phyloP scores from a whole-genome alignment of 2,888 invertebrate genomes.

The Heliothis peltigera region DNA sequence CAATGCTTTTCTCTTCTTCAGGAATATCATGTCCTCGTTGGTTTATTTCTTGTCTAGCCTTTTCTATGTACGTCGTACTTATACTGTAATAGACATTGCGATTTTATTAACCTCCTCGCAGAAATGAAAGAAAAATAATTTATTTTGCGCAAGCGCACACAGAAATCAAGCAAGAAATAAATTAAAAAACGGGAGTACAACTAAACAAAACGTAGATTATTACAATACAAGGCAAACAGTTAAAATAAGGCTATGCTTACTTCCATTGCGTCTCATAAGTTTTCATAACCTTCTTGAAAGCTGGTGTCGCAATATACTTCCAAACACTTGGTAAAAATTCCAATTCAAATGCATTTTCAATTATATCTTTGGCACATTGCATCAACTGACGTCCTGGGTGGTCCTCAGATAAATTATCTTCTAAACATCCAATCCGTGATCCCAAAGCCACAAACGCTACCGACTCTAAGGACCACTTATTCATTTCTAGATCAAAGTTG shows the following conservation, averaged over 20 bases:
- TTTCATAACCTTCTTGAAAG: slow-evolving; percentile 76
- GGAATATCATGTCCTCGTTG: slow-evolving; percentile 76
- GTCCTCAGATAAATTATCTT: slow-evolving; percentile 71
- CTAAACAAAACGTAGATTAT: neutral
- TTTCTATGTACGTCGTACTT: slow-evolving; percentile 75
- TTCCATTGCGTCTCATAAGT: slow-evolving; percentile 81
- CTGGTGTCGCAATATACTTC: slow-evolving; percentile 74
- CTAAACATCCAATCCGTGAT: slow-evolving; percentile 77
- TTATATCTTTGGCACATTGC: slow-evolving; percentile 72
- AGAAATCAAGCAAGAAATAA: no score
- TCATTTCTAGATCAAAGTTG: slow-evolving; percentile 88
- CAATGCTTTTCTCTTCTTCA: slow-evolving; percentile 89
- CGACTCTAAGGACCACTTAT: slow-evolving; percentile 92
- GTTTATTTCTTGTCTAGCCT: slow-evolving; percentile 73
- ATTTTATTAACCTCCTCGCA: neutral
- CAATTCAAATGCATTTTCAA: slow-evolving; percentile 71
- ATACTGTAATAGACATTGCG: slow-evolving; percentile 67
- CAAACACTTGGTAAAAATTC: slow-evolving; percentile 78
- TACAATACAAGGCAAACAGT: neutral
- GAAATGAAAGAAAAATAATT: no score
- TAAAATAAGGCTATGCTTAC: slow-evolving; percentile 68
- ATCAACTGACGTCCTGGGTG: slow-evolving; percentile 77
- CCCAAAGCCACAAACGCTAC: slow-evolving; percentile 80
- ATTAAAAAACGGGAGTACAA: no score
- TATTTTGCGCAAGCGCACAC: no score